Percentiles rank a stretch among this genome's conserved stretches.
These are phyloP conservation scores for Remorina albescens DNA, from an alignment of 2,797 vertebrate species.

Conservation along the genomic window DNA sequence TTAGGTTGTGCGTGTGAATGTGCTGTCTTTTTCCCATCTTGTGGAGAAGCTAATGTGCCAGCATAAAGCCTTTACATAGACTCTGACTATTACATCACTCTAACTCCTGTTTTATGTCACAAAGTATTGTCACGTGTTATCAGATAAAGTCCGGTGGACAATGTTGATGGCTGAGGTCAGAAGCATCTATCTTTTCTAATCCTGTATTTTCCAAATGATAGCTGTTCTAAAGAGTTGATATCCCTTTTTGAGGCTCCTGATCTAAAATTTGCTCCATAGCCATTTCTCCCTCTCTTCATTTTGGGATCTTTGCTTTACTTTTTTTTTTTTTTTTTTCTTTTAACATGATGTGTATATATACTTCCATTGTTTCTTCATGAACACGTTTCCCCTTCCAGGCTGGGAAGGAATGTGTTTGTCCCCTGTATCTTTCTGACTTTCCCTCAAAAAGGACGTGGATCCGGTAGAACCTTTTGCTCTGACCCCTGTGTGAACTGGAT, in stretches of 20 bases:
- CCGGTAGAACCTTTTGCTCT: conserved; percentile 43
- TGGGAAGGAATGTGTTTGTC: conserved; percentile 56
- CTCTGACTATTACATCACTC: background rate
- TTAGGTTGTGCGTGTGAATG: no score
- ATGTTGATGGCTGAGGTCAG: no score
- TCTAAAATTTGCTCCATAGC: background rate
- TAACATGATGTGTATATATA: background rate
- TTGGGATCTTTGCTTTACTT: background rate
- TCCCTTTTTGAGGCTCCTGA: background rate
- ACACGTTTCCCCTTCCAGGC: conserved; percentile 55
- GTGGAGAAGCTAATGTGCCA: background rate
- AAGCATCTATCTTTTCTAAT: background rate
- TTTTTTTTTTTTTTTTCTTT: no score
- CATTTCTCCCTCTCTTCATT: background rate
- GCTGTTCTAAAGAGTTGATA: background rate
- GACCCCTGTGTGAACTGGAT: conserved; percentile 57
- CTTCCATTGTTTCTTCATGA: conserved; percentile 65
- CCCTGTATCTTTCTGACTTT: conserved; percentile 32
- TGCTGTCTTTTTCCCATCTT: background rate
- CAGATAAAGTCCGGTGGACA: background rate
- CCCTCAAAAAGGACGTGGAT: conserved; percentile 50
- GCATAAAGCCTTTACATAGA: background rate
- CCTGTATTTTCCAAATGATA: background rate
- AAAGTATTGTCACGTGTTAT: background rate
- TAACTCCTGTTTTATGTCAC: background rate